phyloP scores from a whole-genome alignment of 2,113 vertebrate species.

The Tachysurus fulvidraco region DNA sequence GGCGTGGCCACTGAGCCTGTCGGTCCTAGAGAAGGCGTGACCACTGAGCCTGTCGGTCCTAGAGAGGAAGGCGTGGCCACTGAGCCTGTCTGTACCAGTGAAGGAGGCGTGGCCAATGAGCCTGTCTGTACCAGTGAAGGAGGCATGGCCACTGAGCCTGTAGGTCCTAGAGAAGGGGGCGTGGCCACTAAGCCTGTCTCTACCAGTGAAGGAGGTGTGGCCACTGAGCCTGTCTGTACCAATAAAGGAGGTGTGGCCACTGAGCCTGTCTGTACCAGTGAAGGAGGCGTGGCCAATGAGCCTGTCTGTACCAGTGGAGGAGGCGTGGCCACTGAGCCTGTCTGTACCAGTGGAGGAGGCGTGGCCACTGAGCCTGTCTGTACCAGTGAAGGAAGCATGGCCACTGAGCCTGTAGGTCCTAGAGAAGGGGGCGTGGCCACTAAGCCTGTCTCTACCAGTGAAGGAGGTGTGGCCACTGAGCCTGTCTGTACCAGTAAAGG shows the following conservation, averaged over 20 bases:
- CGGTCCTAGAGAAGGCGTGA: neutral
- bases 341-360: neutral
- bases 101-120: neutral
- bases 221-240: neutral
- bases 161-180: neutral
- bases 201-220: neutral
- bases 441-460: neutral
- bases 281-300: neutral
- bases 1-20: no score
- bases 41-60: no score
- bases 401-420: neutral
- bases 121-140: neutral
- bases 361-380: neutral
- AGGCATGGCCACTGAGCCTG: neutral
- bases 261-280: neutral
- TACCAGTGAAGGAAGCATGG: neutral
- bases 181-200: neutral
- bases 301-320: neutral
- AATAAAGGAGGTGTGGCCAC: neutral
- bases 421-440: neutral
- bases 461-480: neutral
- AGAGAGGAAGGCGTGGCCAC: neutral
- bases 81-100: neutral
- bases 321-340: neutral
- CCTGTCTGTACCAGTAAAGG: neutral